Conservation (phyloP, 2,113 vertebrate genomes). For the Trichomycterus rosablanca region DNA sequence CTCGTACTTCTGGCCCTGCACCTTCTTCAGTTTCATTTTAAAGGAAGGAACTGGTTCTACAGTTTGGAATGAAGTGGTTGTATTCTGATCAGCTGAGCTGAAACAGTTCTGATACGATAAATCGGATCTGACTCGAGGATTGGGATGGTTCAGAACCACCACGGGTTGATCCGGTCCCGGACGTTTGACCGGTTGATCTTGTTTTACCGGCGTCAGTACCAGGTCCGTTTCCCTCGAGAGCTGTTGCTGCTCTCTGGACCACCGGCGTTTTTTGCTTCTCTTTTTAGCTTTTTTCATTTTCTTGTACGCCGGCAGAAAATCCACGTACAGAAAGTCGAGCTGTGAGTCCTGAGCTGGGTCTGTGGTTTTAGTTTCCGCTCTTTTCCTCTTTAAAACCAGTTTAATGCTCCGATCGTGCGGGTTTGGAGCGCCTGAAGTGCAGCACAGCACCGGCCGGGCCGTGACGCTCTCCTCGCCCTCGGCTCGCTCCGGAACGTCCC, state of each 20-base stretch:
- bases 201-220: slow-evolving; percentile 71
- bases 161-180: slow-evolving; percentile 89
- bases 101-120: slow-evolving; percentile 6
- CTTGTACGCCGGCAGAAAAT: slow-evolving; percentile 2
- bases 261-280: slow-evolving; percentile 38
- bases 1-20: slow-evolving; percentile 82
- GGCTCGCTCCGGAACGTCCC: slow-evolving; percentile 21
- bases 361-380: slow-evolving; percentile 24
- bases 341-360: neutral
- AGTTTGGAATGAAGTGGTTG: slow-evolving; percentile 30
- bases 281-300: slow-evolving; percentile 45
- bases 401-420: slow-evolving; percentile 55
- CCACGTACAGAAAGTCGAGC: neutral
- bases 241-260: slow-evolving; percentile 39
- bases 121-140: slow-evolving; percentile 43
- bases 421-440: slow-evolving; percentile 49
- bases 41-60: slow-evolving; percentile 74
- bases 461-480: slow-evolving; percentile 14
- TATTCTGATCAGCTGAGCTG: neutral
- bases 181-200: slow-evolving; percentile 76
- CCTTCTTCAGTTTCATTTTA: slow-evolving; percentile 90
- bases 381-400: slow-evolving; percentile 64
- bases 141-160: slow-evolving; percentile 90
- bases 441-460: slow-evolving; percentile 49
- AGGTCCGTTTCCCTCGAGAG: slow-evolving; percentile 33